Base-by-base conservation (phyloP, 1,140 invertebrate genomes). In the Drosophila gunungcola region DNA sequence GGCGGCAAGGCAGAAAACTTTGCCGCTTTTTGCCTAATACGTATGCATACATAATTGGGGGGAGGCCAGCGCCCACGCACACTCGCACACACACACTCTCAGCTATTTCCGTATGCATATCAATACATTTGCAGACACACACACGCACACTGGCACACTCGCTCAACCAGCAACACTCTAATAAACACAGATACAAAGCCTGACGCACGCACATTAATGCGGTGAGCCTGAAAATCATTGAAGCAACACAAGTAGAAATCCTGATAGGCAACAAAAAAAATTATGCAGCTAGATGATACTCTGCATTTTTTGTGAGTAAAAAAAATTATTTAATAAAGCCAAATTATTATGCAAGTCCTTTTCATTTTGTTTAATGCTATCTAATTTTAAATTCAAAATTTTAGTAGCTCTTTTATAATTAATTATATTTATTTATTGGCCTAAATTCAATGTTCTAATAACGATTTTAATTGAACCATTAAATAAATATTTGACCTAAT, bases 211-310 rank as follows among this genome's bases (percentile, higher is more conserved):
- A 86, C 79, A 86, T 86, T 82, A 86, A 86, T 83, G 79, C 72
- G 83, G 77, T 83, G 62, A 61, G 82, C 83, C 82, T 58, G 75
- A 88, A 86, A 86, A 79, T 79, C 79, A 82, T 82, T 88, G 83
- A 73, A 83, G 83, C 82, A 79, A 86, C 75, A 61, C 54, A 76
- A 68, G 48, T 52, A 54, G 61, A 75, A 65, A 25, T 48, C 32
- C 45, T 36, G 3, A 21, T 45, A 10, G 42, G 27, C 16, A 21
- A 6, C 27, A 42, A 13, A 43, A 21, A 29, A 27, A 21, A 12
- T 36, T 13, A 36, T 21, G 1, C 12, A n/a, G 25, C 0, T 10
- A 1, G 5, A 0, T 29, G 16, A 58, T 75, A 65, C 61, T 60
- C 70, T 65, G 3, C 0, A 46, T 10, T 21, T 9, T 43, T 7